Evolutionary conservation across 64 coral and sea anemone species (phyloP).

Genomic region (Trachythela sp.): DNA sequence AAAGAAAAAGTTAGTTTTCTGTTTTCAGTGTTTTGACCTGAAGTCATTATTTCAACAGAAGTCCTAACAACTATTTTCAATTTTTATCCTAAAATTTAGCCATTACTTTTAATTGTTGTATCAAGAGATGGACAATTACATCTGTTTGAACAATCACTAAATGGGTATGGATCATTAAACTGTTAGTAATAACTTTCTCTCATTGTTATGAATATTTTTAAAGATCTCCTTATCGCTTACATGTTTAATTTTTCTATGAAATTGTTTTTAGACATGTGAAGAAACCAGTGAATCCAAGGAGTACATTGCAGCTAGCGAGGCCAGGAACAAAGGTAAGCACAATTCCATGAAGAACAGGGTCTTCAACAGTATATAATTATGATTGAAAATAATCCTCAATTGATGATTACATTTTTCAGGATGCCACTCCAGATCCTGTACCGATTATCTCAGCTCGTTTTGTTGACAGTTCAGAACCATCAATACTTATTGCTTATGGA

Average conservation of each 20-base stretch:
- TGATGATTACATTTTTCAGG: slow-evolving; percentile 6
- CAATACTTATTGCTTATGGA: slow-evolving; percentile 83
- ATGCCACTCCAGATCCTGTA: slow-evolving; percentile 41
- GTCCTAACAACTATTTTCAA: neutral
- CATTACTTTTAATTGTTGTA: slow-evolving; percentile 67
- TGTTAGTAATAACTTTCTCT: neutral
- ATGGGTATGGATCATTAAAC: slow-evolving; percentile 72
- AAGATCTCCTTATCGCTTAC: too few species aligned
- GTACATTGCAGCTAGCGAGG: slow-evolving; percentile 58
- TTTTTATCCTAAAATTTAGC: slow-evolving; percentile 22
- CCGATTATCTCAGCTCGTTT: slow-evolving; percentile 67
- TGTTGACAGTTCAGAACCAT: slow-evolving; percentile 56
- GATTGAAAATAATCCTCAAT: neutral
- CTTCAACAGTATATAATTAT: neutral
- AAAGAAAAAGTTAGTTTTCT: slow-evolving; percentile 60
- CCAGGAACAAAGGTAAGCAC: slow-evolving; percentile 68
- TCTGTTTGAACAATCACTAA: slow-evolving; percentile 86
- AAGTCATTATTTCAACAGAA: too few species aligned
- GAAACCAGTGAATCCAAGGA: slow-evolving; percentile 68
- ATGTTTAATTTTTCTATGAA: neutral
- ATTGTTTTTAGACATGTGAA: slow-evolving; percentile 62
- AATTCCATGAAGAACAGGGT: too few species aligned
- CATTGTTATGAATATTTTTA: neutral
- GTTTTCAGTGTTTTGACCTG: too few species aligned
- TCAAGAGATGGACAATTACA: slow-evolving; percentile 79